phyloP scores from a whole-genome alignment of 2,113 vertebrate species.

The Coturnix japonica region DNA sequence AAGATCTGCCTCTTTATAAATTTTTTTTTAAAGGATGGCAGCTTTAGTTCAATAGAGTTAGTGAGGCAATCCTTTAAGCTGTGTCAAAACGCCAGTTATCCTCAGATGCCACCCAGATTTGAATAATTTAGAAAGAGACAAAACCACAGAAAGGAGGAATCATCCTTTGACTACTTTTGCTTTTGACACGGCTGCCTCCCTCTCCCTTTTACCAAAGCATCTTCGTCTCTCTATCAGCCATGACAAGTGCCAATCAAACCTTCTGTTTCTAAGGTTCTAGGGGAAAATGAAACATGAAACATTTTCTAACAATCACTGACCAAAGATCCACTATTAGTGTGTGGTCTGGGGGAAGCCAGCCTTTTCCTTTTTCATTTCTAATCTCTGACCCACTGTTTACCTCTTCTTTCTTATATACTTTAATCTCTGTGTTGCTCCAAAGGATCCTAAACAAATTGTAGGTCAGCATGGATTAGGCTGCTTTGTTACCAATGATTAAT shows the following conservation, averaged over 20 bases:
- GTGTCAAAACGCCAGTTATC: conserved; percentile 85
- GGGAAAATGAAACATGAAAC: conserved; percentile 73
- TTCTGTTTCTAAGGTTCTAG: conserved; percentile 75
- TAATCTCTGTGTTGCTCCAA: conserved; percentile 90
- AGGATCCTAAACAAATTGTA: conserved; percentile 87
- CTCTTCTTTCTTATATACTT: conserved; percentile 84
- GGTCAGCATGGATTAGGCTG: conserved; percentile 91
- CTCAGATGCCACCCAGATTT: conserved; percentile 89
- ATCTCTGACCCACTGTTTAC: conserved; percentile 89
- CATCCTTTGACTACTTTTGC: conserved; percentile 82
- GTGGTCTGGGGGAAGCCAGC: conserved; percentile 87
- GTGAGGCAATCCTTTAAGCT: conserved; percentile 83
- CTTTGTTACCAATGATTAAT: conserved; percentile 86
- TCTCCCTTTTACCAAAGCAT: conserved; percentile 80
- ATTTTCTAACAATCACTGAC: conserved; percentile 86
- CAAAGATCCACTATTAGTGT: conserved; percentile 90
- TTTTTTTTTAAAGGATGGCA: conserved; percentile 87
- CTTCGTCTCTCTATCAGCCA: conserved; percentile 88
- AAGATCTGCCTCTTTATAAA: conserved; percentile 85
- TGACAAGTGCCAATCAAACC: conserved; percentile 98
- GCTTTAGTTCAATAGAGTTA: conserved; percentile 76
- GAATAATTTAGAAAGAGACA: conserved; percentile 83
- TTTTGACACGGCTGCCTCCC: conserved; percentile 76
- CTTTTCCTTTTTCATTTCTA: conserved; percentile 86
- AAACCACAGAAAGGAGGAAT: conserved; percentile 84